Evolutionary conservation across 2,113 vertebrate genomes (phyloP).

Genomic region (Anser cygnoides): DNA sequence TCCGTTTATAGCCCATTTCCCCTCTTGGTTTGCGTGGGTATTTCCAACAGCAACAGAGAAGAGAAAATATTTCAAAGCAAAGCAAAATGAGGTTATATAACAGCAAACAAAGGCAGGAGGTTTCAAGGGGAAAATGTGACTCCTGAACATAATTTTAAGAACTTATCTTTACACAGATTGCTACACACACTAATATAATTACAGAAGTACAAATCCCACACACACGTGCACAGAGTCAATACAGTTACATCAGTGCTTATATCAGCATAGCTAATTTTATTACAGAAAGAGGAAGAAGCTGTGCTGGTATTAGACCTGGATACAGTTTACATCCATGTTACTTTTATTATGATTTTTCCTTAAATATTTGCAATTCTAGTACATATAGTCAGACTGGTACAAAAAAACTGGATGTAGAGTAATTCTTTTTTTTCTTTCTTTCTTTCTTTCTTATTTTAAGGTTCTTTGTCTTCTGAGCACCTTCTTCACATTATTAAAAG

Average conservation of each 20-base stretch:
- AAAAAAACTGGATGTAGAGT: not conserved
- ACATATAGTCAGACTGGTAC: not conserved
- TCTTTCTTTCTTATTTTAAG: not conserved
- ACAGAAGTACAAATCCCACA: not conserved
- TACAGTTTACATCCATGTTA: not conserved
- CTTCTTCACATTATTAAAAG: not conserved
- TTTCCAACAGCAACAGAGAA: slow-evolving; percentile 50
- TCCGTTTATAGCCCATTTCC: slow-evolving; percentile 61
- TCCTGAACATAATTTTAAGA: slow-evolving; percentile 30
- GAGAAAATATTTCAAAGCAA: slow-evolving; percentile 61
- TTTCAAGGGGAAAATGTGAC: slow-evolving; percentile 25
- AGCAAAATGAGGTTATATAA: slow-evolving; percentile 49
- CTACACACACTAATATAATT: not conserved
- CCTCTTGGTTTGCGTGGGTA: slow-evolving; percentile 60
- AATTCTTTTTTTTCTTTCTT: not conserved
- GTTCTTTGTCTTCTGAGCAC: not conserved
- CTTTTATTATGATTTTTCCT: not conserved
- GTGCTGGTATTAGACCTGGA: not conserved
- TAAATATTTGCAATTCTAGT: not conserved
- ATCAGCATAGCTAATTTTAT: not conserved
- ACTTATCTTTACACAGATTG: not conserved
- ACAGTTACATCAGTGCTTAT: not conserved
- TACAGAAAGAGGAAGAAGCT: not conserved
- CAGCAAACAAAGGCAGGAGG: slow-evolving; percentile 40
- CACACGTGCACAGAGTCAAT: not conserved